Percentiles rank a stretch among this genome's conserved stretches.
Evolutionary conservation across 1,140 invertebrate species (phyloP).

Genomic region (Sipha flava): DNA sequence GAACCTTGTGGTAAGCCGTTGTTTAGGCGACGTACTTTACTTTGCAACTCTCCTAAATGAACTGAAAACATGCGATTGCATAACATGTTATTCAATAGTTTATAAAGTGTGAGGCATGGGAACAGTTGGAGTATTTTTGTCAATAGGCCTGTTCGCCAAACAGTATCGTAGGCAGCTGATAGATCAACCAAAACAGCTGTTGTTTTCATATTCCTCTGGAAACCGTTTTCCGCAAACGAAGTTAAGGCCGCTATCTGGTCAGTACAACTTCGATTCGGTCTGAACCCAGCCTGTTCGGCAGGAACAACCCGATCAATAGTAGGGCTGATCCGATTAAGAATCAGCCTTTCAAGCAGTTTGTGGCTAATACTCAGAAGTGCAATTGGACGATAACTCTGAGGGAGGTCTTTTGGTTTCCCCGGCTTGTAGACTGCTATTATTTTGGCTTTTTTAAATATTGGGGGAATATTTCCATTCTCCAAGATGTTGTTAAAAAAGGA

Average conservation of each 20-base stretch:
- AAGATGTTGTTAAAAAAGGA: not conserved
- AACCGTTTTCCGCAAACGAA: not conserved
- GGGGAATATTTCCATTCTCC: not conserved
- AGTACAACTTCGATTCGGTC: not conserved
- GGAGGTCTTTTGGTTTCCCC: not conserved
- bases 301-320: not conserved
- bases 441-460: not conserved
- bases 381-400: not conserved
- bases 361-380: not conserved
- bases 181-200: not conserved
- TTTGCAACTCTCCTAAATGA: not conserved
- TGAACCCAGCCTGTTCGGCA: not conserved
- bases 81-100: not conserved
- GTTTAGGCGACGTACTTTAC: not conserved
- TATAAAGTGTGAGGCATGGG: not conserved
- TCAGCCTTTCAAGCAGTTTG: not conserved
- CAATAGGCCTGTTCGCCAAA: not conserved
- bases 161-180: not conserved
- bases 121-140: not conserved
- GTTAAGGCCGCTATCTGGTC: not conserved
- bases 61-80: not conserved
- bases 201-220: not conserved
- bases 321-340: not conserved
- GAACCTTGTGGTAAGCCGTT: not conserved
- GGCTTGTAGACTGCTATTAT: not conserved